Evolutionary conservation across 2,888 invertebrate genomes (phyloP), one percentile per base, ranked within the genome.

Genomic region (Abrostola triplasia): DNA sequence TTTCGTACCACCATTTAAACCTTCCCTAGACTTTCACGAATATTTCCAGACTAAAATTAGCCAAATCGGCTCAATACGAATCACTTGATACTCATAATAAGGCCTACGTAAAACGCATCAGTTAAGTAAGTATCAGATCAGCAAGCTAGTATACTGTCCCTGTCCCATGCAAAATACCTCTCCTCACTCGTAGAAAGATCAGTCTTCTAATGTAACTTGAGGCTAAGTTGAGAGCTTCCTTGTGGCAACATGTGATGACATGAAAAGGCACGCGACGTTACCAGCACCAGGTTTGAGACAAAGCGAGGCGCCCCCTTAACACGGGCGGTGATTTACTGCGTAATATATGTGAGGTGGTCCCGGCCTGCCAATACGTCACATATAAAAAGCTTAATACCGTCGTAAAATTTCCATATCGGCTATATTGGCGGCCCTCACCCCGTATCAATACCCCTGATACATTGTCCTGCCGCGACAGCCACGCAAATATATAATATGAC

Each of bases 381-480:
- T 68, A 73, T 82, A 67, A 77, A 80, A 77, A 79, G 76, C 74
- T 78, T 79, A 80, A 81, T 80, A 68, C 61, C 75, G 60, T 77
- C 81, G 64, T 81, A 83, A 82, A 82, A 79, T 77, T 67, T 75
- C 81, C 81, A 80, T 82, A 81, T 76, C 76, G 62, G 63, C 64
- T 61, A 68, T 65, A 67, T 67, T 63, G 67, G 67, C 36, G 49
- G 41, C 36, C 9, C 49, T 44, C 48, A 8, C n/a, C 64, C 1
- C 59, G 48, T 61, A 51, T 51, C 73, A 44, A 64, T 69, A 36
- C 63, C 63, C 58, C 38, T 53, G 72, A 67, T 65, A 76, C 76
- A 67, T 65, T 56, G 70, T 60, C 63, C 59, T 47, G 40, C 41
- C 35, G n/a, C 59, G 50, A 38, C 58, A 68, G 68, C 59, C 60